A percentile compares a stretch with the other conserved stretches of the same genome.
phyloP scores from a whole-genome alignment of 2,797 vertebrate genomes.

The Gymnothorax javanicus region DNA sequence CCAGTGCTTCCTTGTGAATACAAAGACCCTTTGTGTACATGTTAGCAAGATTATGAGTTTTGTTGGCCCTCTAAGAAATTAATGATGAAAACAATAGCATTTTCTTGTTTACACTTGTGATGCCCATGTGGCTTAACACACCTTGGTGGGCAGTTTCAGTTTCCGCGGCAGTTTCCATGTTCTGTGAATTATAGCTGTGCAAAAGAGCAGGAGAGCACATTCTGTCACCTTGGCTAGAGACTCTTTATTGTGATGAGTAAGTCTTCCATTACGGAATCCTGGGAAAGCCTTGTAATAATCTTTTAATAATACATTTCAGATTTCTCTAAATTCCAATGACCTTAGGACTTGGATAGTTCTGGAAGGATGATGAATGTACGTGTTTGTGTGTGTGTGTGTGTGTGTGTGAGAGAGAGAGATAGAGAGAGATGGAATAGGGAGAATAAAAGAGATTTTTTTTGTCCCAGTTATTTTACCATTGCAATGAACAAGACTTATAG shows the following conservation, averaged over 20 bases:
- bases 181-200: not conserved
- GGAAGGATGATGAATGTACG: not conserved
- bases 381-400: not conserved
- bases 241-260: constrained; percentile 1
- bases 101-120: not conserved
- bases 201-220: not conserved
- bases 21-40: not conserved
- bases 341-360: too few species aligned
- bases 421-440: not conserved
- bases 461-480: too few species aligned
- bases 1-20: not conserved
- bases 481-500: too few species aligned
- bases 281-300: not conserved
- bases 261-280: constrained; percentile 4
- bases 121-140: not conserved
- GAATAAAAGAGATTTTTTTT: not conserved
- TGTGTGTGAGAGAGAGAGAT: not conserved
- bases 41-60: not conserved
- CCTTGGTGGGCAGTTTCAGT: not conserved
- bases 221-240: not conserved
- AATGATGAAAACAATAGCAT: not conserved
- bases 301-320: constrained; percentile 9
- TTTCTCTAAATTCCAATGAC: constrained; percentile 5
- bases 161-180: not conserved
- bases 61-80: not conserved